A percentile compares a stretch with the other conserved stretches of the same genome.
phyloP scores from a whole-genome alignment of 2,888 invertebrate genomes.

The Leptarthrus brevirostris region DNA sequence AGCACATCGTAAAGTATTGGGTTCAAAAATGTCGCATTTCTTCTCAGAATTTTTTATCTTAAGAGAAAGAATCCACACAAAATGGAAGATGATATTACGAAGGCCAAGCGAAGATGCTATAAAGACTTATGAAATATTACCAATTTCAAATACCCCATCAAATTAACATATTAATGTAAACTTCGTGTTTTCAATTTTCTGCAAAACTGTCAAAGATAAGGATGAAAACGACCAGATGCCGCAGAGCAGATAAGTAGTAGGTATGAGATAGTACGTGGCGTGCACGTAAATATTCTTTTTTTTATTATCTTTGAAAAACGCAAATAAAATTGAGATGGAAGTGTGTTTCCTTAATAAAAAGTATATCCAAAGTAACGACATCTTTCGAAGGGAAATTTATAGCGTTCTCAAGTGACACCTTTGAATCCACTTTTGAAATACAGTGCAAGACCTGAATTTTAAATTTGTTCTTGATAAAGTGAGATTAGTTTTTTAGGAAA shows the following conservation, averaged over 20 bases:
- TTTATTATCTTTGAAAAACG: background rate
- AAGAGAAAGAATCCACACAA: too few relatives aligned
- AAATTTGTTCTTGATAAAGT: background rate
- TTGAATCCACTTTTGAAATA: background rate
- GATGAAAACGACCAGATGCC: background rate
- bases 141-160: background rate
- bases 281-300: background rate
- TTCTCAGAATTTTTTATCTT: too few relatives aligned
- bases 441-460: background rate
- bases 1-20: too few relatives aligned
- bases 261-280: background rate
- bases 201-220: background rate
- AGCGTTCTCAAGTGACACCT: background rate
- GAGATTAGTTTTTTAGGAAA: too few relatives aligned
- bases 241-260: background rate
- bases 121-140: background rate
- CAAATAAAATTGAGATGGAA: background rate
- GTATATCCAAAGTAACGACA: background rate
- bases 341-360: background rate
- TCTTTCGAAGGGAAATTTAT: background rate
- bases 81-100: too few relatives aligned
- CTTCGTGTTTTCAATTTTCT: conserved; percentile 9
- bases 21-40: too few relatives aligned
- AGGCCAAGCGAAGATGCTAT: too few relatives aligned
- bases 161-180: conserved; percentile 6